Evolutionary conservation across 2,888 invertebrate genomes (phyloP), one percentile per base, ranked within the genome.

Genomic region (Orchesella flavescens): DNA sequence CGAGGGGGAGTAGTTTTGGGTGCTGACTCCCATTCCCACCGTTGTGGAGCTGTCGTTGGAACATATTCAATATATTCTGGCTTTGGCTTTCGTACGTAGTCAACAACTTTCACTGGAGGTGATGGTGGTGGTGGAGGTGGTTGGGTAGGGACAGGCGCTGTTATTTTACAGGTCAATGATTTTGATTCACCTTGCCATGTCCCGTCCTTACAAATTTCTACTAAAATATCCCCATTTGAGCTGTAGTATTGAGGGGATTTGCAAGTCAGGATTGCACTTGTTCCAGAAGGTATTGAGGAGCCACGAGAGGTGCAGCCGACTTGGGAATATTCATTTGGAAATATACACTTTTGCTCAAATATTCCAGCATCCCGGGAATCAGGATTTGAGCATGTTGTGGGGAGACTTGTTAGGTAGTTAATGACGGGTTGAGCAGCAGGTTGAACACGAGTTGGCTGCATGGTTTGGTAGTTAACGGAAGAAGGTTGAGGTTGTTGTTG

Each of bases 131-230:
- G 68, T 68, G 17, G 46, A 13, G 46, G 49, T 57, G 59, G 44
- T 43, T 57, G 4, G 13, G 57, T n/a, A 5, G 34, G 0, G 9
- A 19, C 59, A 17, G 65, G 66, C 17, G 63, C 12, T 34, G 1
- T 19, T 7, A 55, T 66, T 57, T 66, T 65, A 55, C 80, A 80
- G 0, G 71, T 77, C 43, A 73, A 61, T 12, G 57, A 72, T 57
- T 73, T 80, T 1, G 63, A 21, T 24, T 73, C 82, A 21, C 84
- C 59, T 9, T 46, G 15, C 84, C 84, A 84, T 24, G 9, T 53
- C 15, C 84, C 84, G 44, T 77, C 74, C 12, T 68, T 66, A 55
- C 84, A 84, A 13, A 74, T 23, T 74, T 82, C 81, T 5, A 77
- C 19, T 0, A 73, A 19, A 17, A 73, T 34, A 0, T 61, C 63